Evolutionary conservation across 2,113 vertebrate species (phyloP).

Genomic region (Prunella fulvescens): DNA sequence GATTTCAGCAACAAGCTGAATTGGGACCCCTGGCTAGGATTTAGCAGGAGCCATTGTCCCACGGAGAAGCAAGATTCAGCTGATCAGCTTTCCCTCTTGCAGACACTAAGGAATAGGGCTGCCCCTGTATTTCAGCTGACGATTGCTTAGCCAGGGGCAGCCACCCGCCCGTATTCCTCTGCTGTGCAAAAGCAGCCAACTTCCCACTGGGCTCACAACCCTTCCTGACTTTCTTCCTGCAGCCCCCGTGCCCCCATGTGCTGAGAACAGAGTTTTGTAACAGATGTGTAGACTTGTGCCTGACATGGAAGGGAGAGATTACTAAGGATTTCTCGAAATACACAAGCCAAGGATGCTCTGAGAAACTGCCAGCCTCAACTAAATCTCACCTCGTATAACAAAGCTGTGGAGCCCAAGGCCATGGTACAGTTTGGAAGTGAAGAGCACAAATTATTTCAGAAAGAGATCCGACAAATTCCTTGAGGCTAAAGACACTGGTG

Average conservation of each 20-base stretch:
- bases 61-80: not conserved
- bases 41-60: not conserved
- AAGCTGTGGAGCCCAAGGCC: not conserved
- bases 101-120: not conserved
- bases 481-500: not conserved
- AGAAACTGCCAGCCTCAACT: not conserved
- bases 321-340: not conserved
- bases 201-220: not conserved
- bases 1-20: not conserved
- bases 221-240: not conserved
- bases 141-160: not conserved
- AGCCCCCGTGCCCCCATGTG: rapidly evolving
- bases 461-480: not conserved
- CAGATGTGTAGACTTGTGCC: not conserved
- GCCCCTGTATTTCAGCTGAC: not conserved
- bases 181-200: not conserved
- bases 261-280: not conserved
- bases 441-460: not conserved
- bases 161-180: rapidly evolving
- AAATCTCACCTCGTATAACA: not conserved
- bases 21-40: not conserved
- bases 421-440: not conserved
- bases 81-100: not conserved
- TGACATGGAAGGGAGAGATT: not conserved
- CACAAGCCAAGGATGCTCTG: rapidly evolving